These are phyloP conservation scores for Formicarius rufipectus DNA, from an alignment of 2,113 vertebrate genomes.

Conservation along the genomic window DNA sequence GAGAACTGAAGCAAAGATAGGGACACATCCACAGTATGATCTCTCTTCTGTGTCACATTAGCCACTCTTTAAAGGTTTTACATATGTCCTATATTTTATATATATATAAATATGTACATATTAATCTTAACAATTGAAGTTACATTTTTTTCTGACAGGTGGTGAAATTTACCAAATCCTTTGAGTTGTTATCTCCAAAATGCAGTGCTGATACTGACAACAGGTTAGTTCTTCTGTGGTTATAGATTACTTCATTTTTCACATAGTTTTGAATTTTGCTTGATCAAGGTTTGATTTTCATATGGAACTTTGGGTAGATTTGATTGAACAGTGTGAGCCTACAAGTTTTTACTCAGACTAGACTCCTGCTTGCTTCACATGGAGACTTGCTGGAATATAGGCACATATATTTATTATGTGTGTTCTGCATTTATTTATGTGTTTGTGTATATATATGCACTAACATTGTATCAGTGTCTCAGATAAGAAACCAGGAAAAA, in stretches of 20 bases:
- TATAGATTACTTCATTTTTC: neutral
- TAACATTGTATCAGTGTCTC: neutral
- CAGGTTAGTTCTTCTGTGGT: slow-evolving; percentile 78
- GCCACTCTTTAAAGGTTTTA: neutral
- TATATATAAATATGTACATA: too few species aligned
- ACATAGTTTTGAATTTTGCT: neutral
- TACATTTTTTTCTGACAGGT: slow-evolving; percentile 78
- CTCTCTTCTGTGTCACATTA: neutral
- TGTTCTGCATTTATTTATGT: neutral
- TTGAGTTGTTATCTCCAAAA: slow-evolving; percentile 97
- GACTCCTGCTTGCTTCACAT: neutral
- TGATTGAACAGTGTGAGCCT: neutral
- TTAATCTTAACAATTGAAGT: neutral
- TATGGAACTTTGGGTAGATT: neutral
- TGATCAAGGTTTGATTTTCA: neutral
- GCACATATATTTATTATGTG: fast-evolving
- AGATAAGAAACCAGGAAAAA: neutral
- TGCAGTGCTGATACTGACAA: slow-evolving; percentile 93
- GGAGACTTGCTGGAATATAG: neutral
- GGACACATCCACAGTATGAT: neutral
- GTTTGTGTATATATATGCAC: neutral
- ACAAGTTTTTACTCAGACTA: neutral
- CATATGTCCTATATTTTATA: too few species aligned
- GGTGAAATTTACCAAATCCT: slow-evolving; percentile 99
- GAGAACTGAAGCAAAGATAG: neutral